Evolutionary conservation across 1,140 invertebrate species (phyloP).

Genomic region (Papilio helenus): DNA sequence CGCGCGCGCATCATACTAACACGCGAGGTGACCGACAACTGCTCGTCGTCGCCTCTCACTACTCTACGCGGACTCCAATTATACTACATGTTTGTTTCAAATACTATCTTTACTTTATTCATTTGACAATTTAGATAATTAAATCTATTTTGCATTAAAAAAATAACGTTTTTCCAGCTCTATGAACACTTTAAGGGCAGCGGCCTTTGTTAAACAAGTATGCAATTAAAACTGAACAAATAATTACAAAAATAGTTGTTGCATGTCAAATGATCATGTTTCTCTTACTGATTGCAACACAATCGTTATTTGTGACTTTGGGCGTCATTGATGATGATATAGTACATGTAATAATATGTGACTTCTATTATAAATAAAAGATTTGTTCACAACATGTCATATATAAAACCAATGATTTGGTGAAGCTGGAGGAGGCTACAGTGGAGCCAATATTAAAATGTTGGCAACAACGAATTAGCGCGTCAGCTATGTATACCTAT

Average conservation of each 20-base stretch:
- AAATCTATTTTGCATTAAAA: background rate
- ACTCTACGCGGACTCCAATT: background rate
- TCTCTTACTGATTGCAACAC: background rate
- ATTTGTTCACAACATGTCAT: background rate
- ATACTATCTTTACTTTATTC: background rate
- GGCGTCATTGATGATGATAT: background rate
- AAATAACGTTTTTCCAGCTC: too few relatives aligned
- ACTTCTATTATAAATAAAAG: background rate
- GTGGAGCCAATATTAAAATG: too few relatives aligned
- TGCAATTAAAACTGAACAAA: background rate
- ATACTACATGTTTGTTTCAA: background rate
- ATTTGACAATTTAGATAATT: background rate
- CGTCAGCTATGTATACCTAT: too few relatives aligned
- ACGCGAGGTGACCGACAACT: background rate
- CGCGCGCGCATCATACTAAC: conserved; percentile 29
- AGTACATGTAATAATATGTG: background rate
- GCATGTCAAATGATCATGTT: background rate
- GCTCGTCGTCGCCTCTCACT: background rate
- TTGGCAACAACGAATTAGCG: too few relatives aligned
- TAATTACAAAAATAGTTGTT: background rate
- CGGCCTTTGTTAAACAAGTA: background rate
- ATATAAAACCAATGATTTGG: background rate
- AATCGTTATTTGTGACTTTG: background rate
- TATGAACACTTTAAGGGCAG: background rate
- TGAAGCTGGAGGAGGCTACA: background rate